Percentiles rank a stretch among this genome's conserved stretches.
phyloP scores from a whole-genome alignment of 2,113 vertebrate species.

The Bufo gargarizans region DNA sequence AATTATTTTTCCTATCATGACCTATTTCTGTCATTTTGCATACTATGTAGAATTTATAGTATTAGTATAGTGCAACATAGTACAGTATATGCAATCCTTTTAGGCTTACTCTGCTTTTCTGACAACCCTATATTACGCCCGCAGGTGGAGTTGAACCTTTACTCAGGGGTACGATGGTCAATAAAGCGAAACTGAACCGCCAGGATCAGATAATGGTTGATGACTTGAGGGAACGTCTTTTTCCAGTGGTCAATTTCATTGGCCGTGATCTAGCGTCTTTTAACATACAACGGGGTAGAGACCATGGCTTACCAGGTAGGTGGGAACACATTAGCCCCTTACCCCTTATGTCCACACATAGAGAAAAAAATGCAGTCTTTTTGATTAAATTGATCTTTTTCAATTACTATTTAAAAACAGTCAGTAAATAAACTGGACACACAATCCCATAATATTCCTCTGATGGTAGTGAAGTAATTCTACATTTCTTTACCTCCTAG shows the following conservation, averaged over 20 bases:
- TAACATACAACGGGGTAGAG: constrained; percentile 81
- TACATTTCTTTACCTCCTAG: constrained; percentile 63
- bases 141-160: constrained; percentile 82
- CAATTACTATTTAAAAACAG: too few relatives aligned
- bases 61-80: not conserved
- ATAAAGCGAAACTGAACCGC: constrained; percentile 77
- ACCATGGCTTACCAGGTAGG: constrained; percentile 81
- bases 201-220: constrained; percentile 80
- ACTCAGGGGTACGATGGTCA: constrained; percentile 74
- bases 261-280: constrained; percentile 78
- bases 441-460: too few relatives aligned
- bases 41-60: not conserved
- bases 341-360: too few relatives aligned
- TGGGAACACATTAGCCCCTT: too few relatives aligned
- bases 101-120: not conserved
- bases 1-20: too few relatives aligned
- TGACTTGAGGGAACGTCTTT: constrained; percentile 79
- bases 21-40: not conserved
- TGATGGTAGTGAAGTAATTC: not conserved
- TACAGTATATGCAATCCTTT: not conserved
- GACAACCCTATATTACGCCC: not conserved
- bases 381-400: too few relatives aligned
- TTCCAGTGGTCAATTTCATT: constrained; percentile 68
- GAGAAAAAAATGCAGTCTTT: too few relatives aligned
- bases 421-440: too few relatives aligned